Evolutionary conservation across 1,140 invertebrate genomes (phyloP).

Genomic region (Bursaphelenchus mucronatus): DNA sequence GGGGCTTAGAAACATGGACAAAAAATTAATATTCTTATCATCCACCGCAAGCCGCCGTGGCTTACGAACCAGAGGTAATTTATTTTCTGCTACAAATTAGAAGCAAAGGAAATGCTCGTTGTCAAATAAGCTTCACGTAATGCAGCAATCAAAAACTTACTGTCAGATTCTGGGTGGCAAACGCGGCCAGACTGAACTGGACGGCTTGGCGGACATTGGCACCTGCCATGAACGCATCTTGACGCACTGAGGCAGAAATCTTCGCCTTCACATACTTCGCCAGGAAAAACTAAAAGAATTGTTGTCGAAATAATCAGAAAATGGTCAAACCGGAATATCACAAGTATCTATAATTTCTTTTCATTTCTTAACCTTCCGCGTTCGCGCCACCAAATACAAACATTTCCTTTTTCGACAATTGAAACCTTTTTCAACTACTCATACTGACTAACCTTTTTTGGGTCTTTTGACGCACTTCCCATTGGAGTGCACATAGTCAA

Average conservation of each 20-base stretch:
- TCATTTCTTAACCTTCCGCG: too few species aligned
- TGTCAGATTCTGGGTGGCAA: slow-evolving; percentile 23
- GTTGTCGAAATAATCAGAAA: background rate
- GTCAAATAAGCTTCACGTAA: too few species aligned
- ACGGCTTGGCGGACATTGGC: slow-evolving; percentile 19
- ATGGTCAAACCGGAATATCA: too few species aligned
- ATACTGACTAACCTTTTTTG: background rate
- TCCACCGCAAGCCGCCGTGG: too few species aligned
- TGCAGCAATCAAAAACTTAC: slow-evolving; percentile 21
- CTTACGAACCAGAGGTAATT: too few species aligned
- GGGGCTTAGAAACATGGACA: too few species aligned
- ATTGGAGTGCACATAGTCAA: background rate
- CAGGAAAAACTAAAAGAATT: slow-evolving; percentile 20
- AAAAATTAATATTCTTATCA: too few species aligned
- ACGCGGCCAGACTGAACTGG: background rate
- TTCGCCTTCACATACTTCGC: background rate
- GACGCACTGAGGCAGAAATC: slow-evolving; percentile 24
- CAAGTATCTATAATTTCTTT: too few species aligned
- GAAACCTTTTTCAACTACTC: too few species aligned
- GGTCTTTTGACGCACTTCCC: background rate
- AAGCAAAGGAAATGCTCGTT: slow-evolving; percentile 8
- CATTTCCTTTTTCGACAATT: too few species aligned
- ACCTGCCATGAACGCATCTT: slow-evolving; percentile 19
- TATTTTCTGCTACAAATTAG: too few species aligned
- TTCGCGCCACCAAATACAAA: too few species aligned